Base-by-base conservation (phyloP, 2,888 invertebrate genomes). In the Caradrina clavipalpis region DNA sequence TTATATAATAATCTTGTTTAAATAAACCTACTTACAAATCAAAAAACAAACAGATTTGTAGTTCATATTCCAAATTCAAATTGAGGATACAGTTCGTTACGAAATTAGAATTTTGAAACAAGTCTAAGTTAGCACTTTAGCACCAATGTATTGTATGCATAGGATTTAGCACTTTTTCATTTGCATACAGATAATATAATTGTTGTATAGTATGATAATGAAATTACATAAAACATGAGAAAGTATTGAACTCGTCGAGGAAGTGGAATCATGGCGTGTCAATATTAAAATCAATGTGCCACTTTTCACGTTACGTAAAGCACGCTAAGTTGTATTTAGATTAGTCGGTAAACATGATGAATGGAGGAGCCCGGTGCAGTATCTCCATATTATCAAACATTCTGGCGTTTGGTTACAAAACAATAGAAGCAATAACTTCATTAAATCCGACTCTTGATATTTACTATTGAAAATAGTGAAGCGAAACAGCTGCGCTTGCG, bases 221-320 rank as follows among this genome's bases (percentile, higher is more conserved):
- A 83, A 86, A 86, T 87, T 84, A 84, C 78, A 83, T 86, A 85
- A 89, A 87, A 82, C 67, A 70, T 63, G 78, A 84, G 83, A 88
- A 88, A 86, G 85, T 85, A 74, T 81, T 61, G 73, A 68, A 67
- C 77, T 54, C 78, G 74, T 76, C 59, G 72, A 81, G 83, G 82
- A 86, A 87, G 87, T 80, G 71, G 77, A 80, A 76, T 81, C 74
- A 79, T 80, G 80, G 82, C 80, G 81, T 85, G 86, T 87, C 87
- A 85, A 83, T 79, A 84, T 78, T 74, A 80, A 80, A 83, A 81
- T 77, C 69, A 75, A 75, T 84, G 83, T 80, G 82, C 83, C 68
- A 83, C 83, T 85, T 83, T 78, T 63, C 54, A 56, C 63, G 55
- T 83, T 85, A 85, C 76, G 83, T 85, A 85, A 83, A 65, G 61